These are phyloP conservation scores for Rhinichthys osculus DNA, from an alignment of 2,797 vertebrate genomes.

Conservation along the genomic window DNA sequence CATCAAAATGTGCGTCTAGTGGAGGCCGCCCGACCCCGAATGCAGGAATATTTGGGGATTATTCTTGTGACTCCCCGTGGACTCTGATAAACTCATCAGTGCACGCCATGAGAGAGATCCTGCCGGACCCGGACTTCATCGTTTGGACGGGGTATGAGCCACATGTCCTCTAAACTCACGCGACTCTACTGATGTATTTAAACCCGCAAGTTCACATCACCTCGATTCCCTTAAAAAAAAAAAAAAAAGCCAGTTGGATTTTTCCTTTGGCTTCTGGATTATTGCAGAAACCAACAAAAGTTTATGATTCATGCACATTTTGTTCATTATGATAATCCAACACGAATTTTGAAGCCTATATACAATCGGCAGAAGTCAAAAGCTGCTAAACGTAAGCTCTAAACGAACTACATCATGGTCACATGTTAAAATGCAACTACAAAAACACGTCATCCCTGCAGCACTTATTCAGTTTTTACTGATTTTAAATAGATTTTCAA, in stretches of 20 bases:
- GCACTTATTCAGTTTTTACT: neutral
- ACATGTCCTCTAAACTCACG: neutral
- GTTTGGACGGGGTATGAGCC: conserved; percentile 90
- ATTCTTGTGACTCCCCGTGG: conserved; percentile 90
- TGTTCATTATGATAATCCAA: neutral
- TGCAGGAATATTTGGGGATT: conserved; percentile 86
- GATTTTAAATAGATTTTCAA: neutral
- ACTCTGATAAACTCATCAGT: conserved; percentile 84
- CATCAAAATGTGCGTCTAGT: conserved; percentile 83
- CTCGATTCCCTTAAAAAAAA: neutral
- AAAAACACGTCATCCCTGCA: neutral
- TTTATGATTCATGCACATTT: neutral
- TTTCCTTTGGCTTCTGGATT: neutral
- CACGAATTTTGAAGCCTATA: neutral
- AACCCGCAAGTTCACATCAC: neutral
- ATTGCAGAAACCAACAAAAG: neutral
- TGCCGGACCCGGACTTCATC: conserved; percentile 89
- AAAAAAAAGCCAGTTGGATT: neutral
- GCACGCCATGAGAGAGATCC: conserved; percentile 83
- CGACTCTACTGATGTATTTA: neutral
- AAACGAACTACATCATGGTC: neutral
- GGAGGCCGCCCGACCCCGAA: conserved; percentile 72
- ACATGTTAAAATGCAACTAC: neutral
- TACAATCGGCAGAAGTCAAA: neutral
- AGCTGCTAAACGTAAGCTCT: neutral